Conservation (phyloP, 2,888 invertebrate species). For the Saturnia japonica region DNA sequence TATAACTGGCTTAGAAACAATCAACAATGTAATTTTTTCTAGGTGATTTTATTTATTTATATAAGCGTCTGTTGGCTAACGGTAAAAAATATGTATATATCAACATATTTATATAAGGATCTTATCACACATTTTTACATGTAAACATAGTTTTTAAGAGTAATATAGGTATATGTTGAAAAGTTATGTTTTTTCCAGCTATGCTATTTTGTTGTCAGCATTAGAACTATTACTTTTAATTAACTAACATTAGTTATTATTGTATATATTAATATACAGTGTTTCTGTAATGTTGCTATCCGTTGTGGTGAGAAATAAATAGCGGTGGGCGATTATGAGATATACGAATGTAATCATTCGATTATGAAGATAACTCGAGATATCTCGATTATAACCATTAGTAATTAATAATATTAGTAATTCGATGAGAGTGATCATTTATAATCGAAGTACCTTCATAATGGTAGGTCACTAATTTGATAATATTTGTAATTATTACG, state of each 20-base stretch:
- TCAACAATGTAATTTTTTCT: neutral
- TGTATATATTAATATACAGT: too few species aligned
- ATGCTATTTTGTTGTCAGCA: neutral
- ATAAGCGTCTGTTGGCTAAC: neutral
- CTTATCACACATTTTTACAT: neutral
- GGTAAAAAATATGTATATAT: neutral
- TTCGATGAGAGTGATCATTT: too few species aligned
- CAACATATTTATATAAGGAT: neutral
- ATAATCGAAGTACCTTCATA: too few species aligned
- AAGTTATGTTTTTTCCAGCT: neutral
- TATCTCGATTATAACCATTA: too few species aligned
- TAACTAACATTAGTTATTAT: neutral
- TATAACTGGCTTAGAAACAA: neutral
- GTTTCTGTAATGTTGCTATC: too few species aligned
- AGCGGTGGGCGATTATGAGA: too few species aligned
- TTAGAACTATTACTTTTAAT: neutral
- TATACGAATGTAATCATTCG: too few species aligned
- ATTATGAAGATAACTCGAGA: too few species aligned
- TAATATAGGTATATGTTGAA: neutral
- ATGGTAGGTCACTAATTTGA: too few species aligned
- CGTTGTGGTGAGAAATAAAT: too few species aligned
- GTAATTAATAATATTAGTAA: too few species aligned
- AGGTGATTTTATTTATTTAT: neutral
- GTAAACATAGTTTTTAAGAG: neutral
- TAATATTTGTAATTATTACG: too few species aligned